Evolutionary conservation across 1,140 invertebrate species (phyloP).

Genomic region (Polypedilum pembai): DNA sequence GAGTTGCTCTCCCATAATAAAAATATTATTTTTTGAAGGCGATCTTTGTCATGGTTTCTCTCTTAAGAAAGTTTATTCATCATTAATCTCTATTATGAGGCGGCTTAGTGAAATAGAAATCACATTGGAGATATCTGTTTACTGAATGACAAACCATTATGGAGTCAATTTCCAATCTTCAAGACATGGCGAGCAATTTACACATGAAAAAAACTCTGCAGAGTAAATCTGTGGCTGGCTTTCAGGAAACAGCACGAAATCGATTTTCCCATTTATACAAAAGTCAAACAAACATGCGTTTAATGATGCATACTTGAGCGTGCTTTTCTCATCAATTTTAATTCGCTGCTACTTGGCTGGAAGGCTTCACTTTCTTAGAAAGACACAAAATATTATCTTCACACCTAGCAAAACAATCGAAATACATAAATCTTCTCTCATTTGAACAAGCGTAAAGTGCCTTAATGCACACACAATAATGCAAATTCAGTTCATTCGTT

Average conservation of each 20-base stretch:
- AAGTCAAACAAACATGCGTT: background rate
- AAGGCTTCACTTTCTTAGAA: too few relatives aligned
- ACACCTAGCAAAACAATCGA: too few relatives aligned
- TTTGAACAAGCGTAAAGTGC: too few relatives aligned
- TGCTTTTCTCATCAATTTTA: background rate
- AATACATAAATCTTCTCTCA: too few relatives aligned
- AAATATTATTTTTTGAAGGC: background rate
- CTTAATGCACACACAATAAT: too few relatives aligned
- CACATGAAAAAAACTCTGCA: too few relatives aligned
- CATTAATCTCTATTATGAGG: background rate
- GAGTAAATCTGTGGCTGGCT: background rate
- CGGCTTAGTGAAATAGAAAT: background rate
- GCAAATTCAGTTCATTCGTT: too few relatives aligned
- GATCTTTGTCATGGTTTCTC: background rate
- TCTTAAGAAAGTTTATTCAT: background rate
- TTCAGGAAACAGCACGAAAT: background rate
- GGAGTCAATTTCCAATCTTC: background rate
- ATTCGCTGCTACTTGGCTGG: too few relatives aligned
- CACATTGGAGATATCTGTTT: background rate
- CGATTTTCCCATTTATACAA: conserved; percentile 12
- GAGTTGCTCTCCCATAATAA: background rate
- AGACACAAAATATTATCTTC: too few relatives aligned
- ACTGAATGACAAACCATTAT: conserved; percentile 8
- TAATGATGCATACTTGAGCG: background rate
- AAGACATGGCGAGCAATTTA: too few relatives aligned